phyloP scores from a whole-genome alignment of 2,797 vertebrate genomes.

The Leptoclinus maculatus region DNA sequence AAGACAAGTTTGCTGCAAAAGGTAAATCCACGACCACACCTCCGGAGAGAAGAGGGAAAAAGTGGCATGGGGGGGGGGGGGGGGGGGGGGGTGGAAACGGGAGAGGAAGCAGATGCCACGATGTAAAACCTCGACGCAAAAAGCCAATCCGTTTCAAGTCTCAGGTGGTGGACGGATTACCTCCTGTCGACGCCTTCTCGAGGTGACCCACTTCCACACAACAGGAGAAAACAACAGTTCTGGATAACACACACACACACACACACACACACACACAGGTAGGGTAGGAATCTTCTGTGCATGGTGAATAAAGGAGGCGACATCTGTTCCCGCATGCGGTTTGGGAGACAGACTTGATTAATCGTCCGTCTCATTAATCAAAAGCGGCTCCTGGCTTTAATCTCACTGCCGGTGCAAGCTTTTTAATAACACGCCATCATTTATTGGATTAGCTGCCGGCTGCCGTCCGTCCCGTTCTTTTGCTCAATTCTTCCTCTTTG shows the following conservation, averaged over 20 bases:
- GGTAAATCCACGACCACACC: not conserved
- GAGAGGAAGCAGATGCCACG: not conserved
- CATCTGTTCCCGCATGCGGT: slow-evolving; percentile 12
- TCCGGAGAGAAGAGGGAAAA: not conserved
- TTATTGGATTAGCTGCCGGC: slow-evolving; percentile 70
- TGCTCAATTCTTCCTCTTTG: slow-evolving; percentile 50
- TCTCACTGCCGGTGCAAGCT: slow-evolving; percentile 54
- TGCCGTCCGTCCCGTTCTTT: slow-evolving; percentile 51
- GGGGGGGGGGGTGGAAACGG: too few relatives aligned
- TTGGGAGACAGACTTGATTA: slow-evolving; percentile 54
- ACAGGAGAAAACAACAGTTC: not conserved
- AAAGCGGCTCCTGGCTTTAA: slow-evolving; percentile 58
- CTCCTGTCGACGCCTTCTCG: slow-evolving; percentile 26
- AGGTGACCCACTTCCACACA: slow-evolving; percentile 56
- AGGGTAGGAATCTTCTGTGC: not conserved
- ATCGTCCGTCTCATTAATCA: slow-evolving; percentile 61
- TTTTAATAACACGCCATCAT: slow-evolving; percentile 64
- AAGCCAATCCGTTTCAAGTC: slow-evolving; percentile 37
- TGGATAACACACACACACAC: not conserved
- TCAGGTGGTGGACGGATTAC: slow-evolving; percentile 50
- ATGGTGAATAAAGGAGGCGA: not conserved
- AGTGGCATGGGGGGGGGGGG: not conserved
- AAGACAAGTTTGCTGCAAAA: not conserved
- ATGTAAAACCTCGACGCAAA: not conserved
- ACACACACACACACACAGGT: not conserved